Percentiles rank a stretch among this genome's conserved stretches.
Evolutionary conservation across 2,113 vertebrate species (phyloP).

Genomic region (Ivindomyrus marchei): DNA sequence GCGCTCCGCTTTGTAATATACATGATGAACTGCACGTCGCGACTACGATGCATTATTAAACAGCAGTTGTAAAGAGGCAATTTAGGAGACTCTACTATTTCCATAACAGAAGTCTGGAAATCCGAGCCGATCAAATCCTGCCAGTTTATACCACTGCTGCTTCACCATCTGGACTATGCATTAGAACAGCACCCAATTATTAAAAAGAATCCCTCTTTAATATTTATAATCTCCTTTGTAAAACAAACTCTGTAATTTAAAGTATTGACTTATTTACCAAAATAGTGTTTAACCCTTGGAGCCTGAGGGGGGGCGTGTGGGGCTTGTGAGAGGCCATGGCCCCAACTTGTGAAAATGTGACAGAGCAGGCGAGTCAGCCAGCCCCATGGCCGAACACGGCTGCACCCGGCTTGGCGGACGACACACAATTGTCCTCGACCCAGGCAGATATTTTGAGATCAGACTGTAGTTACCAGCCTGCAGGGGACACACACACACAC

Average conservation of each 20-base stretch:
- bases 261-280: constrained; percentile 52
- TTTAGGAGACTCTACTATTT: background rate
- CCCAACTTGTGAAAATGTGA: background rate
- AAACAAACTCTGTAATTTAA: constrained; percentile 49
- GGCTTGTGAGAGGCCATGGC: background rate
- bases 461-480: constrained; percentile 11
- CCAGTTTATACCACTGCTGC: constrained; percentile 31
- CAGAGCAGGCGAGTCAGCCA: too few species aligned
- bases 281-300: constrained; percentile 54
- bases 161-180: constrained; percentile 36
- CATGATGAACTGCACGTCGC: background rate
- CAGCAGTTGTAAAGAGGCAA: background rate
- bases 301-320: background rate
- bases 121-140: constrained; percentile 22
- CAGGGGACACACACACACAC: background rate
- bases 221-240: constrained; percentile 58
- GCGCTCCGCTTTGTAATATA: background rate
- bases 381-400: background rate
- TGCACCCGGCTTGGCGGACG: constrained; percentile 21
- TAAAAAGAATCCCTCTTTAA: constrained; percentile 55
- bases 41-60: constrained; percentile 18
- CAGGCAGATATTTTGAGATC: constrained; percentile 31
- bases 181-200: constrained; percentile 51
- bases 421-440: constrained; percentile 28
- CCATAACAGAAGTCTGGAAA: constrained; percentile 16